phyloP scores from a whole-genome alignment of 2,888 invertebrate species.

The Rhyacophila evoluta region DNA sequence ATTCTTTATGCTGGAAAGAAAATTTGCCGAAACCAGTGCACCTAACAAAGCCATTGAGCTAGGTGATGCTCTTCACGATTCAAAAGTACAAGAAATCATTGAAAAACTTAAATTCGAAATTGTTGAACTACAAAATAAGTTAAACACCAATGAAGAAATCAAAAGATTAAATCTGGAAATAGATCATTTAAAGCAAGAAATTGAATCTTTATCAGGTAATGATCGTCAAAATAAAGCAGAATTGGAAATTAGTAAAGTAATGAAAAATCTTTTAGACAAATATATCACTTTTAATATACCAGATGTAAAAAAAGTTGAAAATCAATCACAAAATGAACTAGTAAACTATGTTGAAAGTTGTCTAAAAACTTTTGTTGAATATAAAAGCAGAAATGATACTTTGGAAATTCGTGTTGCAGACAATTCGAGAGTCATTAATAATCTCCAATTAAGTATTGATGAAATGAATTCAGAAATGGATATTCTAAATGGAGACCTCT shows the following conservation, averaged over 20 bases:
- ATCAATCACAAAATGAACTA: constrained; percentile 39
- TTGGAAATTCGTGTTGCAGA: constrained; percentile 72
- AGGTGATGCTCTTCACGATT: constrained; percentile 35
- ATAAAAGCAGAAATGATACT: constrained; percentile 71
- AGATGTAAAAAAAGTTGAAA: constrained; percentile 57
- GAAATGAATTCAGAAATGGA: constrained; percentile 69
- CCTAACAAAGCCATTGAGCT: constrained; percentile 27
- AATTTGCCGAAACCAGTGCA: constrained; percentile 35
- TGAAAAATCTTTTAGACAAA: constrained; percentile 57
- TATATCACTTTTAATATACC: constrained; percentile 68
- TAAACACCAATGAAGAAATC: constrained; percentile 56
- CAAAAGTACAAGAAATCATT: constrained; percentile 59
- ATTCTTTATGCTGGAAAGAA: constrained; percentile 45
- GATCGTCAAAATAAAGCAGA: not conserved
- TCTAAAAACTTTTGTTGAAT: constrained; percentile 71
- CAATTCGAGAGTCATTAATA: constrained; percentile 68
- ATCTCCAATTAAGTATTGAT: constrained; percentile 70
- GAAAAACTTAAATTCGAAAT: constrained; percentile 68
- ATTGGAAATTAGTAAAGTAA: constrained; percentile 30
- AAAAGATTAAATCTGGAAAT: constrained; percentile 52
- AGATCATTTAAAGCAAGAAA: constrained; percentile 51
- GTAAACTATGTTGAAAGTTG: constrained; percentile 55
- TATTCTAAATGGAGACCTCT: constrained; percentile 65
- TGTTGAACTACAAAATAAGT: constrained; percentile 63
- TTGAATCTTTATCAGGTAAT: constrained; percentile 32